Percentiles rank a stretch among this genome's conserved stretches.
These are phyloP conservation scores for Alosa alosa DNA, from an alignment of 2,113 vertebrate genomes.

Conservation along the genomic window DNA sequence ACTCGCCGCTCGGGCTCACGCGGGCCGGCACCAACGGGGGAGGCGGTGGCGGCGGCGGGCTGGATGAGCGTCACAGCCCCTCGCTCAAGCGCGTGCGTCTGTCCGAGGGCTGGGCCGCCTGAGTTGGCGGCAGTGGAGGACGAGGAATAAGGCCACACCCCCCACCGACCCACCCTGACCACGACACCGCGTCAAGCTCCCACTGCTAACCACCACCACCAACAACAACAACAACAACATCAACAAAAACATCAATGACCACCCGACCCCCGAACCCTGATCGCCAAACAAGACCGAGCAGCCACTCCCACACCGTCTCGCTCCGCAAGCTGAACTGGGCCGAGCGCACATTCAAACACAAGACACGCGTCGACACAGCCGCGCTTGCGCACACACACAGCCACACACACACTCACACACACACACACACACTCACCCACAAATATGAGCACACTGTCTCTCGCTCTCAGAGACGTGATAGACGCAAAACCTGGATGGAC, in stretches of 20 bases:
- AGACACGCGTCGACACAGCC: neutral
- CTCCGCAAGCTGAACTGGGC: neutral
- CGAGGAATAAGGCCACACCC: neutral
- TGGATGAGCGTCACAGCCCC: slow-evolving; percentile 96
- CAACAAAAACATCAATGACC: neutral
- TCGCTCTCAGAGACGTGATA: slow-evolving; percentile 61
- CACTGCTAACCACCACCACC: slow-evolving; percentile 26
- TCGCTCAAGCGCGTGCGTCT: slow-evolving; percentile 97
- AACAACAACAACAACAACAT: neutral
- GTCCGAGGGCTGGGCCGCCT: slow-evolving; percentile 99
- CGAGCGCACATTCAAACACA: neutral
- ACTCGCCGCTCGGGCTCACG: slow-evolving; percentile 94
- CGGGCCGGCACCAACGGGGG: slow-evolving; percentile 73
- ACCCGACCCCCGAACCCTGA: slow-evolving; percentile 4
- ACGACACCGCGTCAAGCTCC: slow-evolving; percentile 52
- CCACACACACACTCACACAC: neutral
- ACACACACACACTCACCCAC: neutral
- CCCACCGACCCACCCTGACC: slow-evolving; percentile 42
- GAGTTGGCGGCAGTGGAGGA: slow-evolving; percentile 62
- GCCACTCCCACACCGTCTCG: slow-evolving; percentile 28
- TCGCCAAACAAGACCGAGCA: slow-evolving; percentile 26
- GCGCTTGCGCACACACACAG: neutral
- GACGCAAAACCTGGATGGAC: slow-evolving; percentile 31
- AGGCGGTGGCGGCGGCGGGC: slow-evolving; percentile 44
- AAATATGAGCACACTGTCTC: slow-evolving; percentile 40